These are phyloP conservation scores for Neodiprion lecontei DNA, from an alignment of 1,140 invertebrate species.

Conservation along the genomic window DNA sequence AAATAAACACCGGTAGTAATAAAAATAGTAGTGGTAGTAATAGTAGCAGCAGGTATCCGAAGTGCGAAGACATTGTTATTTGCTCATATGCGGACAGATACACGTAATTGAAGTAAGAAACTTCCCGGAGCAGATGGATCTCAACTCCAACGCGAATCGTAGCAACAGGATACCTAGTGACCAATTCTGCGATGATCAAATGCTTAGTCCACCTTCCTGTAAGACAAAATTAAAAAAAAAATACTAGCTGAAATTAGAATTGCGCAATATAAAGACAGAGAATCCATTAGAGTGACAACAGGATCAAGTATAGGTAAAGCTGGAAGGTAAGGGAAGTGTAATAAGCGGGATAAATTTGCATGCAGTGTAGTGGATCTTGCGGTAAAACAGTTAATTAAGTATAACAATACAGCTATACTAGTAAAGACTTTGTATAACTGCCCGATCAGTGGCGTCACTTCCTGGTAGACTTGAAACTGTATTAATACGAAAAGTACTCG, in stretches of 20 bases:
- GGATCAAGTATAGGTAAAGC: no score
- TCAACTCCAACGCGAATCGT: background rate
- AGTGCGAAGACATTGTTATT: background rate
- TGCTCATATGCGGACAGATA: background rate
- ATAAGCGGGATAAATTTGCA: no score
- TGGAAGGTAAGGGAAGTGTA: no score
- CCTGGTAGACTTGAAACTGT: no score
- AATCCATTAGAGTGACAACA: no score
- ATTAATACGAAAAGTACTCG: no score
- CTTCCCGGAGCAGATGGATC: background rate
- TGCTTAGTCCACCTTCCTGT: background rate
- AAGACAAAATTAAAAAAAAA: background rate
- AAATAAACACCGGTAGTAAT: constrained; percentile 4
- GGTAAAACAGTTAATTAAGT: no score
- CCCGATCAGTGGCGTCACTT: no score
- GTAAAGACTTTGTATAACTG: no score
- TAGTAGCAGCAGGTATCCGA: background rate
- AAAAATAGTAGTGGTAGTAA: background rate
- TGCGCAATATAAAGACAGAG: background rate
- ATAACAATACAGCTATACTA: no score
- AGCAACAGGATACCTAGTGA: background rate
- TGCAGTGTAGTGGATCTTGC: no score
- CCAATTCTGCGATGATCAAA: background rate
- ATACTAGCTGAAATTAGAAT: constrained; percentile 1
- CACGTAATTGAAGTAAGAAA: background rate